phyloP scores from a whole-genome alignment of 2,797 vertebrate genomes.

The Urocyon cinereoargenteus region DNA sequence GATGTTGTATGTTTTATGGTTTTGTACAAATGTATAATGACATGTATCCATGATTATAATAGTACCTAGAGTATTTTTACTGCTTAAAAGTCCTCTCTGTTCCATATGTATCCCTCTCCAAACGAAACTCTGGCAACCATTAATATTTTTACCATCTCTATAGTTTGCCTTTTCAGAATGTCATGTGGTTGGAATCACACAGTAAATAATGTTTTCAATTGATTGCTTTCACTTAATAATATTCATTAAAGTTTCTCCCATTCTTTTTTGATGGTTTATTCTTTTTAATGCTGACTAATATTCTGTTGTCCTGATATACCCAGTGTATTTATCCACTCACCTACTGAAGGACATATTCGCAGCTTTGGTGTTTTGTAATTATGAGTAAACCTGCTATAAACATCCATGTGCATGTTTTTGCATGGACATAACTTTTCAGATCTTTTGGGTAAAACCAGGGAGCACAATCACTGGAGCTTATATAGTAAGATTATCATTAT shows the following conservation, averaged over 20 bases:
- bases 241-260: neutral
- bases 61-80: neutral
- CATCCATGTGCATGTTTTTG: neutral
- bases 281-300: neutral
- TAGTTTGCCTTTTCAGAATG: neutral
- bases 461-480: neutral
- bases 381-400: neutral
- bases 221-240: neutral
- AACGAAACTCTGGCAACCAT: neutral
- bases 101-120: neutral
- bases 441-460: neutral
- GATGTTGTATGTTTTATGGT: neutral
- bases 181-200: neutral
- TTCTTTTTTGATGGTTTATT: neutral
- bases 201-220: neutral
- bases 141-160: neutral
- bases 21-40: neutral
- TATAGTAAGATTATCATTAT: neutral
- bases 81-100: neutral
- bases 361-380: conserved; percentile 2
- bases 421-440: neutral
- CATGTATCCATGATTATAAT: neutral
- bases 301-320: neutral
- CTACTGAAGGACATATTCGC: neutral
- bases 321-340: neutral